Evolutionary conservation across 2,797 vertebrate species (phyloP).

Genomic region (Vireo griseus): DNA sequence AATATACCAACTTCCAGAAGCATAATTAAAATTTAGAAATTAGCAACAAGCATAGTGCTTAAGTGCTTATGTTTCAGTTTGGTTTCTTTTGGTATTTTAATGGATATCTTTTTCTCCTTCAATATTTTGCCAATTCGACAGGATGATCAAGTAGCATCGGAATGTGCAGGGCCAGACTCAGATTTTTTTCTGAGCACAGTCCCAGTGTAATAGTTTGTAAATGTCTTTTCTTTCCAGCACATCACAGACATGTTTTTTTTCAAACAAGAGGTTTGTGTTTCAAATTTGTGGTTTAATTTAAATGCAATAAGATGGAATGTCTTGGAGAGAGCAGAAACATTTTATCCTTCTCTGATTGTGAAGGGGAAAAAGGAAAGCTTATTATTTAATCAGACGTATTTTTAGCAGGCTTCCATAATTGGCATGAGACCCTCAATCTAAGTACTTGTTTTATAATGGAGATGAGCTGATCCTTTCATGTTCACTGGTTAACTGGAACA

Average conservation of each 20-base stretch:
- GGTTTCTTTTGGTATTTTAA: neutral
- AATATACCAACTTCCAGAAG: neutral
- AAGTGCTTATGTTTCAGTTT: neutral
- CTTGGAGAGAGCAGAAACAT: neutral
- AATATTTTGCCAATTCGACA: neutral
- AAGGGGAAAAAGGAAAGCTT: neutral
- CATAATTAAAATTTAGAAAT: neutral
- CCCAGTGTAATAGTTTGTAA: neutral
- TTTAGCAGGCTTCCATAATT: slow-evolving; percentile 28
- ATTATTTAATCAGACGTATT: neutral
- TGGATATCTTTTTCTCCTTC: neutral
- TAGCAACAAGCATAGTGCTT: neutral
- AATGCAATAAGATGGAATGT: neutral
- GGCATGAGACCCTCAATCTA: slow-evolving; percentile 4
- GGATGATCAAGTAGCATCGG: neutral
- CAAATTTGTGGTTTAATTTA: neutral
- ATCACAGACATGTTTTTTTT: neutral
- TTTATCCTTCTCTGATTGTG: slow-evolving; percentile 26
- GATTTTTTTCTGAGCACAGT: neutral
- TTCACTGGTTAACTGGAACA: neutral
- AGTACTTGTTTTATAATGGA: neutral
- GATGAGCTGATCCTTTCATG: slow-evolving; percentile 16
- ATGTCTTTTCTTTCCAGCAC: neutral
- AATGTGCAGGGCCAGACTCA: neutral
- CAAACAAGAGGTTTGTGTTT: neutral